Conservation (phyloP, 2,888 invertebrate species). For the Eurytoma adleriae region DNA sequence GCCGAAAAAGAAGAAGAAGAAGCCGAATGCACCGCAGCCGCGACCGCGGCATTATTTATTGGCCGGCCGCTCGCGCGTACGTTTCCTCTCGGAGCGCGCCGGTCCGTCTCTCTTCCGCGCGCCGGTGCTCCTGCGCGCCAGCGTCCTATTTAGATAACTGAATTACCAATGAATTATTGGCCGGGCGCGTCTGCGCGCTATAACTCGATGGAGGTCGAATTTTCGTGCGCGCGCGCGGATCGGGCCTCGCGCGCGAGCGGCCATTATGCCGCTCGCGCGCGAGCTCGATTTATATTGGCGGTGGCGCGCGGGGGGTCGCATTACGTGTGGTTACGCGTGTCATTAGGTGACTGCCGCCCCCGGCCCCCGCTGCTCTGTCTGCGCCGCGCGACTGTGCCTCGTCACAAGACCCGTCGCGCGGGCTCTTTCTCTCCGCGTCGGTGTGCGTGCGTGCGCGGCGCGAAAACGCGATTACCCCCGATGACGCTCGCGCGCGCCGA, state of each 20-base stretch:
- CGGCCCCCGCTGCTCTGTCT: constrained; percentile 17
- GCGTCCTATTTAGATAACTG: constrained; percentile 71
- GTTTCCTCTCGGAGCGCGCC: constrained; percentile 34
- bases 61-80: background rate
- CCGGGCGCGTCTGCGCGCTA: constrained; percentile 4
- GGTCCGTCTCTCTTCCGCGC: no score
- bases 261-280: constrained; percentile 24
- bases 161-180: constrained; percentile 73
- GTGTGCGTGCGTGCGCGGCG: background rate
- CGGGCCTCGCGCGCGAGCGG: constrained; percentile 40
- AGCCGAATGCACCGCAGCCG: background rate
- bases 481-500: constrained; percentile 20
- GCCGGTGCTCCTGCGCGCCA: constrained; percentile 11
- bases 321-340: constrained; percentile 72
- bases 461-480: constrained; percentile 39
- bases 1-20: background rate
- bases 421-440: background rate
- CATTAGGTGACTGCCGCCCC: constrained; percentile 66
- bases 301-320: constrained; percentile 63
- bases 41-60: constrained; percentile 38
- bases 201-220: constrained; percentile 29
- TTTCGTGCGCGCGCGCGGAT: constrained; percentile 35
- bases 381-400: constrained; percentile 11
- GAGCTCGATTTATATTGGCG: constrained; percentile 39
- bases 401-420: constrained; percentile 10